Base-by-base conservation (phyloP, 2,113 vertebrate species). In the Crotalus viridis region DNA sequence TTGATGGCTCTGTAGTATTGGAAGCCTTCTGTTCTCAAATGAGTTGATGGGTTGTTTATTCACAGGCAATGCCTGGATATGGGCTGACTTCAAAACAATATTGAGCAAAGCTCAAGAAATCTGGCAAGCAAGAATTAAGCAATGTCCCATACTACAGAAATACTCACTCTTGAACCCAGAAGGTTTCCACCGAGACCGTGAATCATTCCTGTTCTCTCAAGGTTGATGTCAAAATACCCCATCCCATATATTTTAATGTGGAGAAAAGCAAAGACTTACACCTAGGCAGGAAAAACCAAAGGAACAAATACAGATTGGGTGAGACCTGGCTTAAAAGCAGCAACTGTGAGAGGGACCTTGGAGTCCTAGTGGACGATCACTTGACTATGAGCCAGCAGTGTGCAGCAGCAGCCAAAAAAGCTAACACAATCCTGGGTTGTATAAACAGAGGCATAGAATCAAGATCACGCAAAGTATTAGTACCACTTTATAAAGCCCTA, bases 11-110 rank as follows among this genome's bases (percentile, higher is more conserved):
- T 96, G 85, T 93, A 96, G 28, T 95, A 94, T 94, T 95, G 89
- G 33, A 96, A 97, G 96, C 94, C 95, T 97, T 97, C 97, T 98
- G 96, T 97, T 96, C 96, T 96, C 95, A 93, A 94, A 97, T 61
- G 94, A 95, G 97, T 95, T 97, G 96, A 97, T 96, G 96, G 96
- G 90, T 85, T 96, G 94, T 97, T 98, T 97, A 96, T 97, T 97
- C 95, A 96, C 91, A 90, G 95, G 95, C 94, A 97, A 95, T 95
- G 94, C 94, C 94, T 96, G 88, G 56, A 81, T 96, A 92, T 86
- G 96, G 96, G 92, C 91, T 96, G 89, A 92, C 69, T 95, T 91
- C 94, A 93, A 90, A 94, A 95, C 86, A 95, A 92, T 92, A 89
- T 92, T 97, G 91, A 85, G 90, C 94, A 95, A 95, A 95, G 81